A percentile compares a stretch with the other conserved stretches of the same genome.
These are phyloP conservation scores for Wasmannia auropunctata DNA, from an alignment of 1,140 invertebrate genomes.

Conservation along the genomic window DNA sequence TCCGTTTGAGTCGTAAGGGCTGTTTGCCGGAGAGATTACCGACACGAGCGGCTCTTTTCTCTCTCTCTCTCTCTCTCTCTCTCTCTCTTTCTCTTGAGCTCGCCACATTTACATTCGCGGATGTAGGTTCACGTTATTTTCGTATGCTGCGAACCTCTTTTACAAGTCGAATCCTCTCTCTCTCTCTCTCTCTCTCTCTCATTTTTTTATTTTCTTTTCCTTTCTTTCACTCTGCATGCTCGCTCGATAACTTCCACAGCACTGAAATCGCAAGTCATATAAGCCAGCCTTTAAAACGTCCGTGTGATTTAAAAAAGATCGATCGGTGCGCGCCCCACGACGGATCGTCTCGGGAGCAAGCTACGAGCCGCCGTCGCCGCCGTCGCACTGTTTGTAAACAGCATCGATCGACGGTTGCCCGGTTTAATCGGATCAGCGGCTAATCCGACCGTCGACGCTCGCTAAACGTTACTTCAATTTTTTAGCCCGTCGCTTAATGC, in stretches of 20 bases:
- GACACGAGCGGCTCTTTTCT: no score
- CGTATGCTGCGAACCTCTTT: conserved; percentile 7
- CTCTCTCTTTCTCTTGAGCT: no score
- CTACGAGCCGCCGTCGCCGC: neutral
- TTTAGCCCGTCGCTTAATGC: conserved; percentile 42
- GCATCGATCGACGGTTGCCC: conserved; percentile 44
- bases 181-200: neutral
- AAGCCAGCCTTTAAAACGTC: conserved; percentile 11
- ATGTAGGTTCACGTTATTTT: conserved; percentile 37
- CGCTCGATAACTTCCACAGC: conserved; percentile 14
- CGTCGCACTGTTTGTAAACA: conserved; percentile 53
- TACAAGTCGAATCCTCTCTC: conserved; percentile 13
- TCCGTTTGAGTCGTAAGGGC: conserved; percentile 10
- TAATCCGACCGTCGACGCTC: conserved; percentile 49
- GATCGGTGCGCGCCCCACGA: conserved; percentile 3
- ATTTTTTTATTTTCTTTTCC: neutral
- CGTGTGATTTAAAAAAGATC: conserved; percentile 42
- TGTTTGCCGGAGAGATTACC: neutral
- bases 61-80: no score
- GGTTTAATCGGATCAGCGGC: conserved; percentile 54
- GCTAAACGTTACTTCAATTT: conserved; percentile 56
- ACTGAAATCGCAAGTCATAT: conserved; percentile 40
- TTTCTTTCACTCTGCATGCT: neutral
- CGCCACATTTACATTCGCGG: conserved; percentile 12
- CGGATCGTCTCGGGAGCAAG: conserved; percentile 20